Evolutionary conservation across 2,888 invertebrate genomes (phyloP).

Genomic region (Lacanobia wlatinum): DNA sequence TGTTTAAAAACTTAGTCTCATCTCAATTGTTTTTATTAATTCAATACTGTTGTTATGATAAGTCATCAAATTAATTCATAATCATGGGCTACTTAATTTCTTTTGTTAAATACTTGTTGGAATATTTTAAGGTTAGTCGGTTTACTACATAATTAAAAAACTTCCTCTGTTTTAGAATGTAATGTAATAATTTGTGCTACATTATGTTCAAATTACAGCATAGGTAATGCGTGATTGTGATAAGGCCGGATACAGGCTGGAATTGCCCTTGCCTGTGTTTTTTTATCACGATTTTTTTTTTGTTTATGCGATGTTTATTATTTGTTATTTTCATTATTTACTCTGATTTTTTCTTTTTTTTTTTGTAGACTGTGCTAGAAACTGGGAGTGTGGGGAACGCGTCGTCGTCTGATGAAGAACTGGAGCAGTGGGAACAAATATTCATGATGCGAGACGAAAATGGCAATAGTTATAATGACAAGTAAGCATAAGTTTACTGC

Average conservation of each 20-base stretch:
- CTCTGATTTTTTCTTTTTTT: constrained; percentile 29
- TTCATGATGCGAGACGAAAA: constrained; percentile 93
- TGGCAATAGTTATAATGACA: constrained; percentile 91
- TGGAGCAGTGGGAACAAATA: constrained; percentile 95
- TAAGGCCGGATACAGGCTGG: constrained; percentile 7
- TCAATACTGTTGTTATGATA: constrained; percentile 72
- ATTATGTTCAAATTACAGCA: constrained; percentile 36
- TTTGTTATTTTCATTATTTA: constrained; percentile 10
- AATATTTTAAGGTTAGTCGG: constrained; percentile 71
- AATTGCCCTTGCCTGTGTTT: constrained; percentile 12
- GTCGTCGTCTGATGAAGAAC: constrained; percentile 92
- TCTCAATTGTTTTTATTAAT: constrained; percentile 24
- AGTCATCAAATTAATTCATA: constrained; percentile 9
- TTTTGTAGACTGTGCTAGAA: constrained; percentile 92
- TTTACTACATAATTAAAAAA: constrained; percentile 7
- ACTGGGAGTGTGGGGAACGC: constrained; percentile 92
- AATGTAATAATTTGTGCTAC: constrained; percentile 26
- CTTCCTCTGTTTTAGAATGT: neutral
- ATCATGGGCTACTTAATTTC: constrained; percentile 71
- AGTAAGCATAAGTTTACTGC: constrained; percentile 77
- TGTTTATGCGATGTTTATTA: neutral
- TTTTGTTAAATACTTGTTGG: constrained; percentile 65
- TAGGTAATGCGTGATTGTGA: constrained; percentile 38
- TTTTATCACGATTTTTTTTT: constrained; percentile 16
- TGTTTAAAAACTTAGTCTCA: constrained; percentile 26